These are phyloP conservation scores for Colletes latitarsis DNA, from an alignment of 1,140 invertebrate species.

Conservation along the genomic window DNA sequence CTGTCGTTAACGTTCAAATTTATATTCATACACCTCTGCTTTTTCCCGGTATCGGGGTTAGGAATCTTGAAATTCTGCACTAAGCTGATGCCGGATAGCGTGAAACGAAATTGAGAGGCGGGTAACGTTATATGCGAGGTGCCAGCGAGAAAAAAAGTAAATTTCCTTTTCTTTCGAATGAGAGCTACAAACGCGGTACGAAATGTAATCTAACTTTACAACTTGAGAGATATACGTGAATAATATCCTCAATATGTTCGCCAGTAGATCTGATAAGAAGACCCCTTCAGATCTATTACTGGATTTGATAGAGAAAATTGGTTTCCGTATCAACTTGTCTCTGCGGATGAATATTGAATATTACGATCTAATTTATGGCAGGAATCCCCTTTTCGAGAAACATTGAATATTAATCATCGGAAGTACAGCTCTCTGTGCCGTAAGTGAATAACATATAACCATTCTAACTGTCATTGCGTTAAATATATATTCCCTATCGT, in stretches of 20 bases:
- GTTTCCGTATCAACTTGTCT: background rate
- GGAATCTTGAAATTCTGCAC: conserved; percentile 27
- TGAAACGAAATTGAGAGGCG: conserved; percentile 31
- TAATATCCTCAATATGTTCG: conserved; percentile 41
- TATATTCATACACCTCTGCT: conserved; percentile 19
- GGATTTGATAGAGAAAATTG: conserved; percentile 24
- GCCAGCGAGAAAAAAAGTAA: background rate
- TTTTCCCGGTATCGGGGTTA: background rate
- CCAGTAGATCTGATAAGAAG: conserved; percentile 29
- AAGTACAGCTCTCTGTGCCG: too few species aligned
- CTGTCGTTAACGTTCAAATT: conserved; percentile 5
- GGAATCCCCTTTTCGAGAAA: too few species aligned
- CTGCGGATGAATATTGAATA: background rate
- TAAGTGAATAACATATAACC: too few species aligned
- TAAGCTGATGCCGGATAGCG: conserved; percentile 23
- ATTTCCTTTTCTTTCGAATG: conserved; percentile 21
- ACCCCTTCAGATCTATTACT: conserved; percentile 20
- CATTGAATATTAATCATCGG: background rate
- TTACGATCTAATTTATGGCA: background rate
- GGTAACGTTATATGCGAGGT: conserved; percentile 29
- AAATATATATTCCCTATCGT: too few species aligned
- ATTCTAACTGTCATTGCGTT: too few species aligned
- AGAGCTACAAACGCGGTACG: conserved; percentile 17
- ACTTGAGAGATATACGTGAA: conserved; percentile 24
- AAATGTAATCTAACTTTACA: conserved; percentile 53